Evolutionary conservation across 2,797 vertebrate genomes (phyloP).

Genomic region (Tangara arthus): DNA sequence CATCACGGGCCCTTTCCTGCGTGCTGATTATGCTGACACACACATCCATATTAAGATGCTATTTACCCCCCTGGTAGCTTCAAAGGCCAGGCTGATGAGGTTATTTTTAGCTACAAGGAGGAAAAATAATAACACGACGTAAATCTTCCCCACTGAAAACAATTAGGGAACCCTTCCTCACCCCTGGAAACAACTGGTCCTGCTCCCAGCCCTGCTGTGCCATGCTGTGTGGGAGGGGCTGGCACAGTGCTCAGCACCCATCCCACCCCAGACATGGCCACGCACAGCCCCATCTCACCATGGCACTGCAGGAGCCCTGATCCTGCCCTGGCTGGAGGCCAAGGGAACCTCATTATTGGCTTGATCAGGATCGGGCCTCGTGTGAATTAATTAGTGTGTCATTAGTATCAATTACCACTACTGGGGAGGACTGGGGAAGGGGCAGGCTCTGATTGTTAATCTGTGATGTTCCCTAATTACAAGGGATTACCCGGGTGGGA

Average conservation of each 20-base stretch:
- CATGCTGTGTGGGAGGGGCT: neutral
- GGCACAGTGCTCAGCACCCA: neutral
- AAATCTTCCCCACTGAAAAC: slow-evolving; percentile 17
- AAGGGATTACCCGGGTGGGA: neutral
- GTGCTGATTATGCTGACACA: slow-evolving; percentile 63
- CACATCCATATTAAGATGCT: slow-evolving; percentile 58
- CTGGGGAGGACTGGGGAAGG: slow-evolving; percentile 44
- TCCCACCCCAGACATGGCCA: neutral
- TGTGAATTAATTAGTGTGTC: slow-evolving; percentile 45
- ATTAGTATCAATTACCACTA: slow-evolving; percentile 53
- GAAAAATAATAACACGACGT: neutral
- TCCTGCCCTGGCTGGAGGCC: neutral
- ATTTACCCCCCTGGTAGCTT: slow-evolving; percentile 52
- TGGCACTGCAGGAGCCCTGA: fast-evolving
- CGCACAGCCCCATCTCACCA: neutral
- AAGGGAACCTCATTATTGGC: neutral
- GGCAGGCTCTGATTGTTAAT: slow-evolving; percentile 40
- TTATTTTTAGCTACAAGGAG: slow-evolving; percentile 54
- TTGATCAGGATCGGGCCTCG: slow-evolving; percentile 39
- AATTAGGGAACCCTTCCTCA: slow-evolving; percentile 3
- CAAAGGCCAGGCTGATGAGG: slow-evolving; percentile 63
- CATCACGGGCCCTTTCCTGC: slow-evolving; percentile 11
- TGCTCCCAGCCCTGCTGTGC: neutral
- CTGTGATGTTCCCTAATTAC: slow-evolving; percentile 26
- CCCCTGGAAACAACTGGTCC: neutral